Evolutionary conservation across 2,113 vertebrate genomes (phyloP).

Genomic region (Zosterops borbonicus): DNA sequence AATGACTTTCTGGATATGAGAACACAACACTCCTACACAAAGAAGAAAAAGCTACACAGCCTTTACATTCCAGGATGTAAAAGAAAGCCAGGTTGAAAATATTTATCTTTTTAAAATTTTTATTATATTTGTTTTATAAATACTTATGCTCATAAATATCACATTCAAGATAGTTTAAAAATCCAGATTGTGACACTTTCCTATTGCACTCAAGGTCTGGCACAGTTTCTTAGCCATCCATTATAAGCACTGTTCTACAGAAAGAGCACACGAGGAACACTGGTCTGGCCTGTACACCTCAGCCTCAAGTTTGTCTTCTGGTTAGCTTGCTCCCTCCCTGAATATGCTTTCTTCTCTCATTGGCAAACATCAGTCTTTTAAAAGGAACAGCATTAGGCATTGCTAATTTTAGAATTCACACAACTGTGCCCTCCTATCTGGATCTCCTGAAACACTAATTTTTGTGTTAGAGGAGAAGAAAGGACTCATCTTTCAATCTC

Average conservation of each 20-base stretch:
- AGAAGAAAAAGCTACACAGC: neutral
- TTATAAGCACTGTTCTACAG: neutral
- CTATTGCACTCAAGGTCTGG: neutral
- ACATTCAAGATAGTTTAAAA: neutral
- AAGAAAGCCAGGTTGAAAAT: neutral
- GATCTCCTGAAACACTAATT: neutral
- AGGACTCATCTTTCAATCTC: neutral
- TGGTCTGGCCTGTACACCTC: neutral
- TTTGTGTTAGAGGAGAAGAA: neutral
- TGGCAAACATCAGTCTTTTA: neutral
- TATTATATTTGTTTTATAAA: neutral
- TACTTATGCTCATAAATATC: neutral
- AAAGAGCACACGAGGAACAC: neutral
- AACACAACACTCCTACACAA: neutral
- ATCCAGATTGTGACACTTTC: neutral
- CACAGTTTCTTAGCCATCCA: neutral
- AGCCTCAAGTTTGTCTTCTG: neutral
- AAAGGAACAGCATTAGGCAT: neutral
- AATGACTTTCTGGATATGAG: neutral
- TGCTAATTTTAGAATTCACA: neutral
- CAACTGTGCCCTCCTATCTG: neutral
- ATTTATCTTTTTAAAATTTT: neutral
- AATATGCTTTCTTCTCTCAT: neutral
- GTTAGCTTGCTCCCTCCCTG: neutral
- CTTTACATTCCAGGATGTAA: neutral